Evolutionary conservation across 2,888 invertebrate genomes (phyloP).

Genomic region (Arenicola marina): DNA sequence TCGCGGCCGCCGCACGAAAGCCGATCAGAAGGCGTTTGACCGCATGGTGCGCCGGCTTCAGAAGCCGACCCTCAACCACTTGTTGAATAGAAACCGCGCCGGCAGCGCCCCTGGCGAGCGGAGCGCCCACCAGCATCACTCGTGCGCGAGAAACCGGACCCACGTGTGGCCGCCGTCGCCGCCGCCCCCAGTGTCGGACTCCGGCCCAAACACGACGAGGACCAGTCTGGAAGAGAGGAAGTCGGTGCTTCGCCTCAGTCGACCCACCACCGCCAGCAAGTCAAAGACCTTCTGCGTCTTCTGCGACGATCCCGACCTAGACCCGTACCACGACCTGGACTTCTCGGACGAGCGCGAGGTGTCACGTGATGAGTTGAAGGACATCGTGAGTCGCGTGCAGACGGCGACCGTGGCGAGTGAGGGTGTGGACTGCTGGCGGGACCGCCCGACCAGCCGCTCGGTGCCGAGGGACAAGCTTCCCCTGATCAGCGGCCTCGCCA

Average conservation of each 20-base stretch:
- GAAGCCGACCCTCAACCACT: constrained; percentile 3
- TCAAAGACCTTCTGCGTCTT: not conserved
- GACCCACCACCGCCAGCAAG: not conserved
- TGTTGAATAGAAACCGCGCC: not conserved
- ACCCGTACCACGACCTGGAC: not conserved
- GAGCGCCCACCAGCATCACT: no score
- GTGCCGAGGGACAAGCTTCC: not conserved
- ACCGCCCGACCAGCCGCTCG: not conserved
- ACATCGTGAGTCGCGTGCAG: not conserved
- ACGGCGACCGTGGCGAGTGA: constrained; percentile 1
- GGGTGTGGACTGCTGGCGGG: not conserved
- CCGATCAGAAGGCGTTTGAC: not conserved
- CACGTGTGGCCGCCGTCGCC: no score
- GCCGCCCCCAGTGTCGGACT: not conserved
- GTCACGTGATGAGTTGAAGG: not conserved
- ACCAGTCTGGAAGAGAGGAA: not conserved
- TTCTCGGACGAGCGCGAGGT: not conserved
- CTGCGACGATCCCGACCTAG: not conserved
- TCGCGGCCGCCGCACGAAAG: not conserved
- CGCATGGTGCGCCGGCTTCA: not conserved
- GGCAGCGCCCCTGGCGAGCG: not conserved
- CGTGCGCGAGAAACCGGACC: no score
- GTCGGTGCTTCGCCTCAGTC: not conserved
- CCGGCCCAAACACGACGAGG: not conserved
- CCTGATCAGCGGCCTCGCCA: not conserved